phyloP scores from a whole-genome alignment of 2,113 vertebrate species.

The Tringa solitaria region DNA sequence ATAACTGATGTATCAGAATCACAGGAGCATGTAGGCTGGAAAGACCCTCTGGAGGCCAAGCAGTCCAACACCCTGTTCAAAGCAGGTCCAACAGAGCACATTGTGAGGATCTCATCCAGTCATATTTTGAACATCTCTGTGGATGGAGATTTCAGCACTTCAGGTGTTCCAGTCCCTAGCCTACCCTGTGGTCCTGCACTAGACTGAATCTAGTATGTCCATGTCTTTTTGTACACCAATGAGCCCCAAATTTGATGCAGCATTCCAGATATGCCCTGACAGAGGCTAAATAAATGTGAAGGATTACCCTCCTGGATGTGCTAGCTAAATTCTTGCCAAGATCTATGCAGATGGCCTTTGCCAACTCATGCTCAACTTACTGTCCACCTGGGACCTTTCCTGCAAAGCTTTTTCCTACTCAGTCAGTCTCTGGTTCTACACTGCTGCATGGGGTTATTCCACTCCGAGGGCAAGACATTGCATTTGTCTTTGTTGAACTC shows the following conservation, averaged over 20 bases:
- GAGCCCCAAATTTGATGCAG: neutral
- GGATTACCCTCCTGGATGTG: neutral
- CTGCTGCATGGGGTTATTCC: accelerated
- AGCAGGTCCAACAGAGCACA: neutral
- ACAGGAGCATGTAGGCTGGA: neutral
- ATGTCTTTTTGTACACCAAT: neutral
- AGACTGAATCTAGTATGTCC: neutral
- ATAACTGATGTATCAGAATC: neutral
- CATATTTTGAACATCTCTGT: neutral
- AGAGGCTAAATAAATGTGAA: neutral
- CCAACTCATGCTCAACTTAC: neutral
- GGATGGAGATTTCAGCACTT: neutral
- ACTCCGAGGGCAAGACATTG: neutral
- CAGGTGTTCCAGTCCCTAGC: neutral
- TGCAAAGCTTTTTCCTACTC: neutral
- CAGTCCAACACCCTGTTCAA: neutral
- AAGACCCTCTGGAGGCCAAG: neutral
- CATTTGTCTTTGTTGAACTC: neutral
- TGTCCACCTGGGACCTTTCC: neutral
- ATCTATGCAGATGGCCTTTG: neutral
- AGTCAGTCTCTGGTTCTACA: neutral
- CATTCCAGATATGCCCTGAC: neutral
- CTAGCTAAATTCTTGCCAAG: neutral
- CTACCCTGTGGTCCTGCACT: neutral
- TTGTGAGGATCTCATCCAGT: neutral